Evolutionary conservation across 1,140 invertebrate genomes (phyloP), one percentile per base, ranked within the genome.

Genomic region (Trichonephila clavipes): DNA sequence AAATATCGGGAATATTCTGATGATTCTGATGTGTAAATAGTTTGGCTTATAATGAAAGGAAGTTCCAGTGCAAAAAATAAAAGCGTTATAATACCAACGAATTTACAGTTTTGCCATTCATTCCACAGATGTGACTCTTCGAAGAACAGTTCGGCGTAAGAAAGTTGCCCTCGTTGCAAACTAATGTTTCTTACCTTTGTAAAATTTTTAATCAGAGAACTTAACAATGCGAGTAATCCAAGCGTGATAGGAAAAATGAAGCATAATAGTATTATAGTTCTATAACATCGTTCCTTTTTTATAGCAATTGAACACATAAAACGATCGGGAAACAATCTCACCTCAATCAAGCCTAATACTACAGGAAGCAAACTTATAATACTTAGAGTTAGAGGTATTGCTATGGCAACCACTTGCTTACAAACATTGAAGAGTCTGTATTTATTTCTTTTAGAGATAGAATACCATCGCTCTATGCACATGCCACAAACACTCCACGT

Each of bases 121-220:
- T 86, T 90, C 93, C 93, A 94, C 16, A 94, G 21, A 61, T 94
- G 62, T 5, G 93, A 86, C 24, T 94, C 93, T 86, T 94, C 93
- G 14, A 94, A 94, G 24, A 94, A 94, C 14, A 94, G 21, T 28
- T 94, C 93, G 8, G 93, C 61, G 14, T 94, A 94, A n/a, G 93
- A 90, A 16, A 94, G 28, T 34, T 94, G 72, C 2, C 28, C 58
- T 14, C 88, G 44, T 18, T 89, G 86, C 14, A 66, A 24, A 19
- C 66, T 94, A n/a, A 88, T 83, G 51, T 89, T 82, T 72, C 59
- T 69, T n/a, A 94, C 83, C 1, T 77, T 72, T 51, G 34, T 85
- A 34, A 85, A 94, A 61, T 90, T 90, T 59, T 51, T 90, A 7
- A 61, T 44, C 16, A 90, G 40, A 10, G 88, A 44, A 40, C 24